Evolutionary conservation across 2,797 vertebrate species (phyloP), one percentile per base, ranked within the genome.

Genomic region (Emydoidea blandingii): DNA sequence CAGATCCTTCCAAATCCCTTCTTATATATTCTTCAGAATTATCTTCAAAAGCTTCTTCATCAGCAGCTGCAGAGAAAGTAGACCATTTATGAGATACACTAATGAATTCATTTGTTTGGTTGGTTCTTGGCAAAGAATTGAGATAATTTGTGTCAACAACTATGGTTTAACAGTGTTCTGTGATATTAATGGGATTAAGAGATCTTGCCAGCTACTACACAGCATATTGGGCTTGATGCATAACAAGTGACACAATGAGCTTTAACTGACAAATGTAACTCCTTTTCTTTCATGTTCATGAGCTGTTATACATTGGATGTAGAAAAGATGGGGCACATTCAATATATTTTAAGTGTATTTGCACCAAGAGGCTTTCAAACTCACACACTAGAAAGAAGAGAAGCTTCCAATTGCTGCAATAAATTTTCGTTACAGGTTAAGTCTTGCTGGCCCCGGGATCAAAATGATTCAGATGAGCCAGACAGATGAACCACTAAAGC

Each of bases 11-110:
- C 83, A 99, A 99, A 97, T 99, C 99, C 97, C 99, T 98, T 81
- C 99, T 98, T 93, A 99, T 99, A 94, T 99, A 99, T 97, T 99
- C 99, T 97, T 99, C 99, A 29, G 99, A 99, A 97, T 99, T 99
- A 98, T 99, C 99, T 98, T 99, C 99, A 98, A 99, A 99, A 12
- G 99, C 99, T 98, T 99, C 99, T 97, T 99, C 99, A 97, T 99
- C 99, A 52, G 99, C 99, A 98, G 99, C 99, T 99, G 96, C 7
- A 56, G 79, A 95, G 79, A 87, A 81, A 98, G 78, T 31, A 94
- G 0, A 88, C 87, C 94, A 91, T 12, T 91, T 4, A 65, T 0
- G 81, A 52, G 12, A 65, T 90, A 62, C 83, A 85, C 47, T 44
- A 53, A 15, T 2, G 19, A 16, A 56, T 1, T 62, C 52, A 82